These are phyloP conservation scores for Caenorhabditis afra DNA, from an alignment of 2,888 invertebrate genomes.

Conservation along the genomic window DNA sequence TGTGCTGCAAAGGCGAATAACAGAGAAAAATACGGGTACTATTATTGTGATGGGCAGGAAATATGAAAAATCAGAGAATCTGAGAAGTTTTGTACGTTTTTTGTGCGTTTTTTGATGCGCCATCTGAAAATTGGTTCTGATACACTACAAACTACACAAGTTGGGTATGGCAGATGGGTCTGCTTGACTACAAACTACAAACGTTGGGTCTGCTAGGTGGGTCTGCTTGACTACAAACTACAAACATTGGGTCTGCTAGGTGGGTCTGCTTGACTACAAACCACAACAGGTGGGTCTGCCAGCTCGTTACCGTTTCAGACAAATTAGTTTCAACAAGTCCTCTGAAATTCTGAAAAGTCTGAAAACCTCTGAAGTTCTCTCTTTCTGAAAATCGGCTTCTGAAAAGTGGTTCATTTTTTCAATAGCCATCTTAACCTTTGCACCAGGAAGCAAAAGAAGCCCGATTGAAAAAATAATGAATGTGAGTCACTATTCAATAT, in stretches of 20 bases:
- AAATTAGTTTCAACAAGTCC: too few relatives aligned
- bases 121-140: slow-evolving; percentile 13
- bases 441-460: too few relatives aligned
- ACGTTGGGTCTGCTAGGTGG: neutral
- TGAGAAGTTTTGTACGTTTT: neutral
- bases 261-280: neutral
- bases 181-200: neutral
- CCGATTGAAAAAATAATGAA: too few relatives aligned
- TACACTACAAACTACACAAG: slow-evolving; percentile 20
- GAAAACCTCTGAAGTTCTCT: too few relatives aligned
- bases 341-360: too few relatives aligned
- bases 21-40: neutral
- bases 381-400: too few relatives aligned
- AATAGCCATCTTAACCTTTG: too few relatives aligned
- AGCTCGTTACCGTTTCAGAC: too few relatives aligned
- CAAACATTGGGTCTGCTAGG: neutral
- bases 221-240: neutral
- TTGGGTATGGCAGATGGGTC: neutral
- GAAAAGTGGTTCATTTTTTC: too few relatives aligned
- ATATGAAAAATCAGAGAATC: neutral
- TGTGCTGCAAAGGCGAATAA: neutral
- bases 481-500: too few relatives aligned
- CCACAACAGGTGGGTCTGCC: neutral
- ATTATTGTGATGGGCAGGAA: neutral
- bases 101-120: neutral